Evolutionary conservation across 2,113 vertebrate species (phyloP).

Genomic region (Perca fluviatilis): DNA sequence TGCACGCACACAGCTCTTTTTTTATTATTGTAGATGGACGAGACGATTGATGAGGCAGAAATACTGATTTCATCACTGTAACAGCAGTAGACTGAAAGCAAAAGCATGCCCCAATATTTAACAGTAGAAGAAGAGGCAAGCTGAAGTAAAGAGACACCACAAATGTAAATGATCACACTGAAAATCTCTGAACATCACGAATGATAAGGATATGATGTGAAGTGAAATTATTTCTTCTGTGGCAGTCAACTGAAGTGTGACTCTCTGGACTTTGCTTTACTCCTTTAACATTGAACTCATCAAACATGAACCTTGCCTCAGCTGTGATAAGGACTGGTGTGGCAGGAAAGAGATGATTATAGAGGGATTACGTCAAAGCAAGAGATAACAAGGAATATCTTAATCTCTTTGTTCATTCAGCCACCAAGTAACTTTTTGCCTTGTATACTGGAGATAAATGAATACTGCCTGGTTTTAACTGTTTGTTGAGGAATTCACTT

Average conservation of each 20-base stretch:
- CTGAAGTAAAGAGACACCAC: not conserved
- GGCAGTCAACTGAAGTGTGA: constrained; percentile 9
- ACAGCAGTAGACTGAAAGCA: too few relatives aligned
- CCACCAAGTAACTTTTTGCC: not conserved
- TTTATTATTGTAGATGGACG: too few relatives aligned
- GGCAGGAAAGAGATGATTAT: constrained; percentile 35
- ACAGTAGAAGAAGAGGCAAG: not conserved
- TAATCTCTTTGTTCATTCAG: constrained; percentile 60
- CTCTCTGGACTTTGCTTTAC: constrained; percentile 5
- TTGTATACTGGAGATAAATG: constrained; percentile 5
- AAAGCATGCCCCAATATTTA: too few relatives aligned
- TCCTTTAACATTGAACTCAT: constrained; percentile 53
- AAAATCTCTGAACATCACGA: constrained; percentile 6
- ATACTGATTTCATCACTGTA: too few relatives aligned
- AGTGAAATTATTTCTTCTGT: not conserved
- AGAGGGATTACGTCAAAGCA: constrained; percentile 35
- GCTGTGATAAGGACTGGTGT: constrained; percentile 55
- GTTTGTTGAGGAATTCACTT: not conserved
- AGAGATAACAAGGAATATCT: constrained; percentile 68
- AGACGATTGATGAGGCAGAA: too few relatives aligned
- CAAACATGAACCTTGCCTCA: constrained; percentile 58
- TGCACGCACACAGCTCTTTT: too few relatives aligned
- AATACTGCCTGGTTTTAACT: not conserved
- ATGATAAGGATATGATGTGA: not conserved
- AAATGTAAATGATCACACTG: constrained; percentile 9